A percentile compares a stretch with the other conserved stretches of the same genome.
phyloP scores from a whole-genome alignment of 2,797 vertebrate genomes.

The Rousettus madagascariensis region DNA sequence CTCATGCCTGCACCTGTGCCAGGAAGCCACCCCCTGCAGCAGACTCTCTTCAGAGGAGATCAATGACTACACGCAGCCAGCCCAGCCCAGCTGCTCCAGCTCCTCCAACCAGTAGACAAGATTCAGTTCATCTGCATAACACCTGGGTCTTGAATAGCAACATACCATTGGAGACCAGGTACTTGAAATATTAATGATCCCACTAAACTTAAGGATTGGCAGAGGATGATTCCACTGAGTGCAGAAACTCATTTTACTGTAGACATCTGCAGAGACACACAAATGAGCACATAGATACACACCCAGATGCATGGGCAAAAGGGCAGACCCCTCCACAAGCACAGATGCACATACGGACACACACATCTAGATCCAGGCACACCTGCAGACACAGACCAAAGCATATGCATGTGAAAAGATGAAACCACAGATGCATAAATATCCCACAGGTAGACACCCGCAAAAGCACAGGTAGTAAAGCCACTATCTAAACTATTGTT shows the following conservation, averaged over 20 bases:
- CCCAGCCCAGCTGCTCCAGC: slow-evolving; percentile 89
- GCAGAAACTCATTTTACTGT: neutral
- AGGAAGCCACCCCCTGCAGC: slow-evolving; percentile 89
- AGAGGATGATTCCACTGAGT: neutral
- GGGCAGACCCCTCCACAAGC: neutral
- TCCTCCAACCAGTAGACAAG: slow-evolving; percentile 85
- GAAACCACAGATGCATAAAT: neutral
- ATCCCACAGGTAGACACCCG: neutral
- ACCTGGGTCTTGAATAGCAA: slow-evolving; percentile 99
- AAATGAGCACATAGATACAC: neutral
- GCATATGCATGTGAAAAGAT: neutral
- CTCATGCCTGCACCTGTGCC: slow-evolving; percentile 94
- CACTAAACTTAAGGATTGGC: slow-evolving; percentile 7
- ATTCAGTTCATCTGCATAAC: slow-evolving; percentile 93
- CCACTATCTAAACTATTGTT: slow-evolving; percentile 28
- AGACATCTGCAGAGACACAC: neutral
- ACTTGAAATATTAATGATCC: slow-evolving; percentile 57
- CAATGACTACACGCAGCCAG: slow-evolving; percentile 95
- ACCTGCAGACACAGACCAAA: neutral
- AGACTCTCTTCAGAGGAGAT: slow-evolving; percentile 94
- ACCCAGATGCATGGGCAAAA: neutral
- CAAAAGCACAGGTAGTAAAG: slow-evolving; percentile 11
- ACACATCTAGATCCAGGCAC: neutral
- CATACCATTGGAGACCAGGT: slow-evolving; percentile 98
- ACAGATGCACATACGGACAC: neutral